Percentiles rank a stretch among this genome's conserved stretches.
phyloP scores from a whole-genome alignment of 1,140 invertebrate genomes.

The Belonocnema kinseyi region DNA sequence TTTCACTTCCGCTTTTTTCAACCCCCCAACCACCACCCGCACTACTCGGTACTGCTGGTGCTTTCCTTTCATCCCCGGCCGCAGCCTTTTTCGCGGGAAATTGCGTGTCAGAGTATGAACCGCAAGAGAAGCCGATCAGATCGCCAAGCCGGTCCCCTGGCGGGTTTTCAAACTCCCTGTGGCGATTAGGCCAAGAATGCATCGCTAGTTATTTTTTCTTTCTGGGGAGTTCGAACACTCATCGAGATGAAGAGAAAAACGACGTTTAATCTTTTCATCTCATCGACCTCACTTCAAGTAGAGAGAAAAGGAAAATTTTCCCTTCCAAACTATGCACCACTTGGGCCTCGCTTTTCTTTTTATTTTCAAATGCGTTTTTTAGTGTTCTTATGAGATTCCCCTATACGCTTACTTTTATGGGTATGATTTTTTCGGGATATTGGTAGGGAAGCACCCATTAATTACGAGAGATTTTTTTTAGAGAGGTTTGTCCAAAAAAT shows the following conservation, averaged over 20 bases:
- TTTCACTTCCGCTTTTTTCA: slow-evolving; percentile 65
- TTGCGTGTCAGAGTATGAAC: slow-evolving; percentile 27
- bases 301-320: neutral
- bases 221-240: neutral
- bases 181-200: slow-evolving; percentile 13
- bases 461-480: too few relatives aligned
- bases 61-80: slow-evolving; percentile 21
- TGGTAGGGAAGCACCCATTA: too few relatives aligned
- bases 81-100: slow-evolving; percentile 16
- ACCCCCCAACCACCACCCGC: slow-evolving; percentile 40
- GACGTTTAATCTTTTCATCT: slow-evolving; percentile 4
- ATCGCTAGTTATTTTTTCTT: neutral
- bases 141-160: neutral
- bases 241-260: neutral
- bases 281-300: neutral
- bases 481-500: too few relatives aligned
- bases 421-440: too few relatives aligned
- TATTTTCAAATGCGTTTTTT: too few relatives aligned
- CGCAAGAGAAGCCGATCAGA: slow-evolving; percentile 20
- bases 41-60: neutral
- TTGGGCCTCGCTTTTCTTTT: too few relatives aligned
- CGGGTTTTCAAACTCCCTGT: slow-evolving; percentile 9
- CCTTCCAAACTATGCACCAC: neutral
- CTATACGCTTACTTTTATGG: too few relatives aligned
- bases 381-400: too few relatives aligned